phyloP scores from a whole-genome alignment of 2,113 vertebrate species.

The Sturnus vulgaris region DNA sequence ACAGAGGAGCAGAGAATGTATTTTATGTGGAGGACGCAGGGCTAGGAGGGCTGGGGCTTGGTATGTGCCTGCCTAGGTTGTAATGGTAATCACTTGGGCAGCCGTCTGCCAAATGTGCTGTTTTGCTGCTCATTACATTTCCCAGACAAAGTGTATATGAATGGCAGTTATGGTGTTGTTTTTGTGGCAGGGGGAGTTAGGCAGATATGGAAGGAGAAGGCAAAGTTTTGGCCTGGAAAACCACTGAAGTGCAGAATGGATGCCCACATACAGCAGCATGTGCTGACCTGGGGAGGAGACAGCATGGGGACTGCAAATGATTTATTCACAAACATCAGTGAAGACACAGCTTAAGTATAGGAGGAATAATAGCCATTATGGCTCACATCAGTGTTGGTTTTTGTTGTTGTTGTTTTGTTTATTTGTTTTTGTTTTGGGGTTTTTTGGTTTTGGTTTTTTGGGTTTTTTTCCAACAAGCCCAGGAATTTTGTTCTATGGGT shows the following conservation, averaged over 20 bases:
- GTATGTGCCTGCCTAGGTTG: neutral
- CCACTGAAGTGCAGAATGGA: neutral
- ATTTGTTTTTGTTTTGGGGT: no score
- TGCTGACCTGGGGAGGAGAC: neutral
- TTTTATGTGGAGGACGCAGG: neutral
- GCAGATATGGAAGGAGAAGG: neutral
- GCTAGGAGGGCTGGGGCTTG: neutral
- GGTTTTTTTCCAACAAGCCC: neutral
- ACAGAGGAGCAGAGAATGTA: neutral
- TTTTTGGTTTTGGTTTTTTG: no score
- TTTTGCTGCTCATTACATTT: neutral
- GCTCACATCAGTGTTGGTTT: neutral
- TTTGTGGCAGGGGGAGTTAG: neutral
- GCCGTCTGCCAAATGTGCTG: neutral
- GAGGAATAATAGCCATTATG: neutral
- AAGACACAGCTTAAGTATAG: neutral
- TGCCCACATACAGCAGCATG: fast-evolving
- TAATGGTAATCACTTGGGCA: neutral
- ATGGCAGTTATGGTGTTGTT: neutral
- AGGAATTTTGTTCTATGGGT: neutral
- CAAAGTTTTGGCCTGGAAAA: neutral
- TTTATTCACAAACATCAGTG: neutral
- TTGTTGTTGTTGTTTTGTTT: no score
- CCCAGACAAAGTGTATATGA: neutral
- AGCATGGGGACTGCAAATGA: neutral